Evolutionary conservation across 2,113 vertebrate species (phyloP).

Genomic region (Puntigrus tetrazona): DNA sequence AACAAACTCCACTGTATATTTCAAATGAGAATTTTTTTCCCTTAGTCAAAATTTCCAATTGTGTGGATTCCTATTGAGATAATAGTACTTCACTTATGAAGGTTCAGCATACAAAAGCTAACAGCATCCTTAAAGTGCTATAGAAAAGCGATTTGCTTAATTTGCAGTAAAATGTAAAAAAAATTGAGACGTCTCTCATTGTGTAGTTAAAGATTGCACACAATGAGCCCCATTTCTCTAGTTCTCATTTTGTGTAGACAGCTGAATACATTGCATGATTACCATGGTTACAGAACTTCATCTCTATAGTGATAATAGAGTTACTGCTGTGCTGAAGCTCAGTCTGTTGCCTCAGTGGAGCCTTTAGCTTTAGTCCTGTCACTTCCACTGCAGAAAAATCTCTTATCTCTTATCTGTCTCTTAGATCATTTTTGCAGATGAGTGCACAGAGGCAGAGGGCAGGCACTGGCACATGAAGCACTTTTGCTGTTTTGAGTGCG

Average conservation of each 20-base stretch:
- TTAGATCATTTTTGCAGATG: slow-evolving; percentile 96
- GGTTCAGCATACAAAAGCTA: background rate
- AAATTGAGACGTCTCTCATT: background rate
- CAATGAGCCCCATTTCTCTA: background rate
- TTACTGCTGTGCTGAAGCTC: slow-evolving; percentile 28
- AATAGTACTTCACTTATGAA: no score
- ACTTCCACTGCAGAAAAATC: background rate
- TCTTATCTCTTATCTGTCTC: slow-evolving; percentile 31
- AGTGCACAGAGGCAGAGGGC: slow-evolving; percentile 97
- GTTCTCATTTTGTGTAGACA: slow-evolving; percentile 22
- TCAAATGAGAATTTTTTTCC: background rate
- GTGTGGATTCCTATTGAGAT: background rate
- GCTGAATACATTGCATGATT: slow-evolving; percentile 16
- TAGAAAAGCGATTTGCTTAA: background rate
- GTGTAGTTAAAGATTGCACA: slow-evolving; percentile 3
- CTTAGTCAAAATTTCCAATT: background rate
- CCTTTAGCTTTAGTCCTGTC: background rate
- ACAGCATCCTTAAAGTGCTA: background rate
- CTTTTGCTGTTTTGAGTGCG: slow-evolving; percentile 98
- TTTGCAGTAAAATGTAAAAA: background rate
- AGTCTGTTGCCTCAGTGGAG: slow-evolving; percentile 7
- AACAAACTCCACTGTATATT: background rate
- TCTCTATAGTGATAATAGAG: slow-evolving; percentile 36
- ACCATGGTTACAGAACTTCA: slow-evolving; percentile 38
- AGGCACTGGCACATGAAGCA: slow-evolving; percentile 99